Conservation (phyloP, 2,113 vertebrate species). For the Tyrannus savana region DNA sequence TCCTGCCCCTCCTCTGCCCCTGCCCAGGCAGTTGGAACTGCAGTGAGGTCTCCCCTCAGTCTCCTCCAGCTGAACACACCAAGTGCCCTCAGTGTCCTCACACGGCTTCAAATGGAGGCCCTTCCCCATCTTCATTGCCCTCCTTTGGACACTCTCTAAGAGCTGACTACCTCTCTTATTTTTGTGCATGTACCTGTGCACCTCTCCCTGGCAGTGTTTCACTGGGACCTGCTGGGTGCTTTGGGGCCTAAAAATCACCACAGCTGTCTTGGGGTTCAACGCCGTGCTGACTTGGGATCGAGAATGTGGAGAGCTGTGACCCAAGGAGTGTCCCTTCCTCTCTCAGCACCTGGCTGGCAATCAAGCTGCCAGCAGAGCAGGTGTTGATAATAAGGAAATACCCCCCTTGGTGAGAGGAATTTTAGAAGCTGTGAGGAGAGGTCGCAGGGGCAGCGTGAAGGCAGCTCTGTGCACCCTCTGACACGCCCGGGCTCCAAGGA, state of each 20-base stretch:
- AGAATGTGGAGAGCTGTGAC: neutral
- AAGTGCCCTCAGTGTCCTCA: neutral
- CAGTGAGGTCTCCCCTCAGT: neutral
- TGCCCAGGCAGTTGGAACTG: neutral
- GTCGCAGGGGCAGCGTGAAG: neutral
- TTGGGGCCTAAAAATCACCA: neutral
- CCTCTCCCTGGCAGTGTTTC: neutral
- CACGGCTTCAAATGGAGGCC: neutral
- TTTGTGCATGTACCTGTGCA: neutral
- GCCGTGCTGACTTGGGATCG: neutral
- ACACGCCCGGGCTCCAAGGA: neutral
- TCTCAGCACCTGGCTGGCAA: neutral
- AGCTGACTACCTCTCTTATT: neutral
- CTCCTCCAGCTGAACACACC: neutral
- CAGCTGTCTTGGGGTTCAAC: neutral
- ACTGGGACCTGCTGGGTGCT: neutral
- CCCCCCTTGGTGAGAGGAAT: neutral
- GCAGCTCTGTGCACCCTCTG: neutral
- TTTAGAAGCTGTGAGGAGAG: constrained; percentile 39
- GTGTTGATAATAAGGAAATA: constrained; percentile 12
- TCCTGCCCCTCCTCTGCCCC: neutral
- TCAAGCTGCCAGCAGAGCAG: neutral
- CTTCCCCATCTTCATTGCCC: neutral
- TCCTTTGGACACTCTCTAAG: neutral
- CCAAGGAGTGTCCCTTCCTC: neutral